Evolutionary conservation across 64 coral and sea anemone species (phyloP).

Genomic region (Stichodactyla helianthus): DNA sequence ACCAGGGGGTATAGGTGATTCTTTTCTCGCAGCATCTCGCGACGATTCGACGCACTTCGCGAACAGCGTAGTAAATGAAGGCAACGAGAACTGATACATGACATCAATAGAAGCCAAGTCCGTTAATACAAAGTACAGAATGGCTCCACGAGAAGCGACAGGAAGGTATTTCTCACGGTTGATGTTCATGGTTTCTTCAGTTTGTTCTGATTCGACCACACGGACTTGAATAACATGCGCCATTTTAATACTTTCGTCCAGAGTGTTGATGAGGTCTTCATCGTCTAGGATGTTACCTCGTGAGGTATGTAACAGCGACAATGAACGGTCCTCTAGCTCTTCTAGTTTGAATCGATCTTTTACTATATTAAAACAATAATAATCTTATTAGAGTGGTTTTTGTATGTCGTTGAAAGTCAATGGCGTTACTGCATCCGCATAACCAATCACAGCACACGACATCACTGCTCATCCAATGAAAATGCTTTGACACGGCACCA

Average conservation of each 20-base stretch:
- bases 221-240: slow-evolving; percentile 77
- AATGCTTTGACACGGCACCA: too few species aligned
- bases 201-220: slow-evolving; percentile 86
- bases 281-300: slow-evolving; percentile 97
- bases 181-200: slow-evolving; percentile 71
- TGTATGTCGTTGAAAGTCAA: background rate
- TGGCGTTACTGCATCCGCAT: too few species aligned
- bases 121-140: slow-evolving; percentile 83
- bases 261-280: slow-evolving; percentile 81
- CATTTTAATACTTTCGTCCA: slow-evolving; percentile 92
- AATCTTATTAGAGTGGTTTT: too few species aligned
- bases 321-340: slow-evolving; percentile 78
- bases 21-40: slow-evolving; percentile 30
- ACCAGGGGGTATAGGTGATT: slow-evolving; percentile 69
- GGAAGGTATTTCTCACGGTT: slow-evolving; percentile 87
- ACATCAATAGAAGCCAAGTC: slow-evolving; percentile 76
- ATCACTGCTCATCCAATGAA: too few species aligned
- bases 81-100: slow-evolving; percentile 95
- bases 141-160: slow-evolving; percentile 75
- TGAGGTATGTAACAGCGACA: slow-evolving; percentile 76
- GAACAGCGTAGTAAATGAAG: slow-evolving; percentile 80
- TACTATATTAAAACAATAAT: slow-evolving; percentile 26
- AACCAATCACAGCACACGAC: too few species aligned
- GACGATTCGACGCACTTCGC: slow-evolving; percentile 68
- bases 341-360: slow-evolving; percentile 77